These are phyloP conservation scores for Rhyacichthys aspro DNA, from an alignment of 2,797 vertebrate genomes.

Conservation along the genomic window DNA sequence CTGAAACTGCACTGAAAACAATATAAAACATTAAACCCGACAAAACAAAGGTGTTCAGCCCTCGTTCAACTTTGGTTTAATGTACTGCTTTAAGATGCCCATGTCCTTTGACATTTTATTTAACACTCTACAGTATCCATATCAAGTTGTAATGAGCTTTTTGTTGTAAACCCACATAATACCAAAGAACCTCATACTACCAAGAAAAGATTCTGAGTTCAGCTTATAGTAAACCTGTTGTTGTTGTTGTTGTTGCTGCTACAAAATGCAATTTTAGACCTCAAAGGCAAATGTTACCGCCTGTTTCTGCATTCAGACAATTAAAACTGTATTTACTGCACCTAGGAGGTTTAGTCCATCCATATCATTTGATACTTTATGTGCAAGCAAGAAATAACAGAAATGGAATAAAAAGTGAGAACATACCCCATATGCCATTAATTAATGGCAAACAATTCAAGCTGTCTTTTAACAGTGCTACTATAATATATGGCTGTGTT, in stretches of 20 bases:
- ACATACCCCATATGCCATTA: too few relatives aligned
- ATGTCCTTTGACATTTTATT: too few relatives aligned
- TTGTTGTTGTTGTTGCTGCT: too few relatives aligned
- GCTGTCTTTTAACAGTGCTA: too few relatives aligned
- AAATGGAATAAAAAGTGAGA: too few relatives aligned
- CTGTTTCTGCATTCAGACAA: slow-evolving; percentile 21
- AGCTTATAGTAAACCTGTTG: not conserved
- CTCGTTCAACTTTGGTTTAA: slow-evolving; percentile 41
- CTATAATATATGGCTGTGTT: too few relatives aligned
- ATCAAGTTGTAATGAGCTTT: not conserved
- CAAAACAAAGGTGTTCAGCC: slow-evolving; percentile 24
- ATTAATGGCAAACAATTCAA: too few relatives aligned
- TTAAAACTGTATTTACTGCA: slow-evolving; percentile 8
- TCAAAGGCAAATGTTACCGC: slow-evolving; percentile 40
- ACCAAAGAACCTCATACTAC: slow-evolving; percentile 21
- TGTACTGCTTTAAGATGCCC: slow-evolving; percentile 19
- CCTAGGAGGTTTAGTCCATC: not conserved
- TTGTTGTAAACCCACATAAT: slow-evolving; percentile 23
- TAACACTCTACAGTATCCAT: slow-evolving; percentile 9
- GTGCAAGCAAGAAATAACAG: not conserved
- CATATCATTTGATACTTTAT: not conserved
- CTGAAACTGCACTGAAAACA: slow-evolving; percentile 21
- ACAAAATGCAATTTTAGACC: slow-evolving; percentile 8
- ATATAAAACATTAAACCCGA: slow-evolving; percentile 27
- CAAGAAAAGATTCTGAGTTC: slow-evolving; percentile 31